Percentiles rank a stretch among this genome's conserved stretches.
phyloP scores from a whole-genome alignment of 1,140 invertebrate species.

The Chionoecetes opilio region DNA sequence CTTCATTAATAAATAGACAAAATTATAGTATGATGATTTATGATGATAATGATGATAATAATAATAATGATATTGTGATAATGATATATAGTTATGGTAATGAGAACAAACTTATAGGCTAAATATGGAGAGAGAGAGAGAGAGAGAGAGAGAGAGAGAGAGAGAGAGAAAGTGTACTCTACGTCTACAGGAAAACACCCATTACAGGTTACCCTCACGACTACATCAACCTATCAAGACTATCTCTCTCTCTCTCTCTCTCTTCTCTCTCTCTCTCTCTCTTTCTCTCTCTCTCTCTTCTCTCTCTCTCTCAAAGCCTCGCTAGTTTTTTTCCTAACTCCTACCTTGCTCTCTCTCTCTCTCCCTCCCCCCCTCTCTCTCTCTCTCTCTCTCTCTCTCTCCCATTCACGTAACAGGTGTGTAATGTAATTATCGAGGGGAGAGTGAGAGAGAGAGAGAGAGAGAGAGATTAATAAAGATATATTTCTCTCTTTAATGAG shows the following conservation, averaged over 20 bases:
- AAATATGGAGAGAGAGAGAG: background rate
- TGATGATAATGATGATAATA: conserved; percentile 18
- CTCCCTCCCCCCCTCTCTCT: background rate
- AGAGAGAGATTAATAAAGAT: background rate
- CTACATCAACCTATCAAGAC: background rate
- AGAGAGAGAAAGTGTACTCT: background rate
- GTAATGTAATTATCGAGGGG: background rate
- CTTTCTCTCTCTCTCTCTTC: too few relatives aligned
- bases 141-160: conserved; percentile 44
- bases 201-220: conserved; percentile 10
- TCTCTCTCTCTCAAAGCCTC: too few relatives aligned
- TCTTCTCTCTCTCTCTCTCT: too few relatives aligned
- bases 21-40: background rate
- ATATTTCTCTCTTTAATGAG: background rate
- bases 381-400: background rate
- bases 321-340: too few relatives aligned
- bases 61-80: conserved; percentile 29
- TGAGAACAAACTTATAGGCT: background rate
- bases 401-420: background rate
- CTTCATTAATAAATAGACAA: background rate
- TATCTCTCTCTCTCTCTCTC: too few relatives aligned
- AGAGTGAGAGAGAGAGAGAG: conserved; percentile 25
- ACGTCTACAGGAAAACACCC: background rate
- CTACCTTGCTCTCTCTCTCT: too few relatives aligned
- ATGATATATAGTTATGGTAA: conserved; percentile 11